Evolutionary conservation across 2,797 vertebrate genomes (phyloP).

Genomic region (Synanceia verrucosa): DNA sequence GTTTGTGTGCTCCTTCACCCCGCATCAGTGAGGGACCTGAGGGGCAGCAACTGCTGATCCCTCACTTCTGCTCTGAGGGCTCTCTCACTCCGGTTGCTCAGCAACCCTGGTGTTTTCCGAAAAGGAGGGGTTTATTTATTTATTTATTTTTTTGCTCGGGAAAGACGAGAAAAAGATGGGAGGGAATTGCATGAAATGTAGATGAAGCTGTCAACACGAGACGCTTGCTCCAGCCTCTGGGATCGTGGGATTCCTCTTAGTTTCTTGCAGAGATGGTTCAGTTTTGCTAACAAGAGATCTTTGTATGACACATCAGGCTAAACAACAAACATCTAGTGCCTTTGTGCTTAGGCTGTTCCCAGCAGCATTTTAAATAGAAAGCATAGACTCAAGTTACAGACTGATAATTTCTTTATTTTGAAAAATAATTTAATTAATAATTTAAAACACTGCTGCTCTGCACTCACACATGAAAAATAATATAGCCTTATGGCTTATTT

Average conservation of each 20-base stretch:
- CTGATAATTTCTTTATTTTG: not conserved
- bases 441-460: not conserved
- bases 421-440: not conserved
- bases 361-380: not conserved
- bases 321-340: not conserved
- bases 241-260: conserved; percentile 22
- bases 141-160: conserved; percentile 45
- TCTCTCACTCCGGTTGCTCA: conserved; percentile 60
- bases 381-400: not conserved
- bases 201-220: conserved; percentile 65
- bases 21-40: conserved; percentile 64
- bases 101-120: conserved; percentile 57
- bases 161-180: conserved; percentile 29
- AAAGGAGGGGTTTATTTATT: conserved; percentile 52
- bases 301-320: not conserved
- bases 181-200: conserved; percentile 57
- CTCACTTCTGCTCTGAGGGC: conserved; percentile 59
- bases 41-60: conserved; percentile 68
- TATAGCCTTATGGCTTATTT: not conserved
- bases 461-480: not conserved
- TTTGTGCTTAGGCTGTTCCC: not conserved
- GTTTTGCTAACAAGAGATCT: not conserved
- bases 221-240: conserved; percentile 37
- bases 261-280: conserved; percentile 27
- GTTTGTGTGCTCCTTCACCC: conserved; percentile 54